Percentiles rank a stretch among this genome's conserved stretches.
Conservation (phyloP, 2,888 invertebrate species). For the Macrophya annulata region DNA sequence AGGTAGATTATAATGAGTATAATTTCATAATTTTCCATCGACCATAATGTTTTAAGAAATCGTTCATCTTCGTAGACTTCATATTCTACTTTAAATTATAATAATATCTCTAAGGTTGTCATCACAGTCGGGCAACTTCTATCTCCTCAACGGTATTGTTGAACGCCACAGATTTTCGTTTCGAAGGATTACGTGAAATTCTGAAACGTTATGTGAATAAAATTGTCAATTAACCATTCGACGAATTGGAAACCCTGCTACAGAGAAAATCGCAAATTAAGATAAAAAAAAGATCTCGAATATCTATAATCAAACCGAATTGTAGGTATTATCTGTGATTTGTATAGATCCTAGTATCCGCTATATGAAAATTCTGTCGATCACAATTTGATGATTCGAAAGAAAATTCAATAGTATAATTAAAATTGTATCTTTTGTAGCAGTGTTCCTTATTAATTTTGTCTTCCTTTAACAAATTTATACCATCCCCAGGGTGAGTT, state of each 20-base stretch:
- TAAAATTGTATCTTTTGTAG: not conserved
- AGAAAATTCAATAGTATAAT: not conserved
- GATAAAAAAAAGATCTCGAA: not conserved
- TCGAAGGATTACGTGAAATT: constrained; percentile 40
- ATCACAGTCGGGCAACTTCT: constrained; percentile 60
- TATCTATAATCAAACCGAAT: not conserved
- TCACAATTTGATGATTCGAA: not conserved
- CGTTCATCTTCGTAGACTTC: not conserved
- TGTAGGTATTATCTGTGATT: not conserved
- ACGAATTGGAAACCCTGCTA: not conserved
- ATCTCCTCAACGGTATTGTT: constrained; percentile 63
- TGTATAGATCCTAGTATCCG: not conserved
- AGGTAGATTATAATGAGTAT: not conserved
- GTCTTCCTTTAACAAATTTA: not conserved
- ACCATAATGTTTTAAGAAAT: not conserved
- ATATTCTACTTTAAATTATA: not conserved
- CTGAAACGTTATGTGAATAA: constrained; percentile 54
- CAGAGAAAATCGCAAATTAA: not conserved
- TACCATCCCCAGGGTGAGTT: not conserved
- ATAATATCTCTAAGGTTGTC: constrained; percentile 47
- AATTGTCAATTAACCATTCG: constrained; percentile 8
- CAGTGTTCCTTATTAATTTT: not conserved
- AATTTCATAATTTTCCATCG: constrained; percentile 3
- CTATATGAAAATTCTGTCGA: not conserved
- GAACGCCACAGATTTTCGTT: constrained; percentile 61